A percentile compares a stretch with the other conserved stretches of the same genome.
These are phyloP conservation scores for Neuroterus valhalla DNA, from an alignment of 1,140 invertebrate genomes.

Conservation along the genomic window DNA sequence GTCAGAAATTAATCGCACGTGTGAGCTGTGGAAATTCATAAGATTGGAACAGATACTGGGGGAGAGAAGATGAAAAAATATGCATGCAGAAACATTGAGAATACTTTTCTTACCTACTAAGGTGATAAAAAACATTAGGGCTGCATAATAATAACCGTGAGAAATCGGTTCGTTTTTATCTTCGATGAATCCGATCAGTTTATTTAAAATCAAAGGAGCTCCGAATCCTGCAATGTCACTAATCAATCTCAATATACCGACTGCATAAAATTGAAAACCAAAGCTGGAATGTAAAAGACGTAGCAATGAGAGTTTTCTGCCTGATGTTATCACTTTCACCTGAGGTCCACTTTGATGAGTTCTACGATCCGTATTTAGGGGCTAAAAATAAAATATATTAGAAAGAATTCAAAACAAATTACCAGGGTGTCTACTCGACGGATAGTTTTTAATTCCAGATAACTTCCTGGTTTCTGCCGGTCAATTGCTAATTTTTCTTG, in stretches of 20 bases:
- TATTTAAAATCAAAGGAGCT: conserved; percentile 91
- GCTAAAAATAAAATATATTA: conserved; percentile 40
- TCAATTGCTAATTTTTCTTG: too few relatives aligned
- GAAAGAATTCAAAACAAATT: neutral
- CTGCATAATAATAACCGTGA: conserved; percentile 88
- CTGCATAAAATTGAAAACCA: conserved; percentile 90
- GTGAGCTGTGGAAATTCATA: too few relatives aligned
- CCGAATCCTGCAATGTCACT: conserved; percentile 90
- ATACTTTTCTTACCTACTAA: conserved; percentile 76
- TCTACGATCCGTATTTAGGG: conserved; percentile 41
- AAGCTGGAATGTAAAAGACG: conserved; percentile 87
- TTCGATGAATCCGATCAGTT: conserved; percentile 88
- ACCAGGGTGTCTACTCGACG: too few relatives aligned
- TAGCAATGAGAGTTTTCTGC: conserved; percentile 80
- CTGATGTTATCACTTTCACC: conserved; percentile 36
- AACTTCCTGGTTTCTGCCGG: too few relatives aligned
- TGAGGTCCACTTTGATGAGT: conserved; percentile 10
- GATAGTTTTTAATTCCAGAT: too few relatives aligned
- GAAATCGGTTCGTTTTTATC: conserved; percentile 79
- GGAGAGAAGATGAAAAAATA: conserved; percentile 24
- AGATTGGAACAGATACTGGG: too few relatives aligned
- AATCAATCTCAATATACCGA: conserved; percentile 91
- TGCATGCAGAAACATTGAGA: conserved; percentile 41
- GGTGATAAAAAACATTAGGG: conserved; percentile 81
- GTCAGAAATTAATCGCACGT: too few relatives aligned